Base-by-base conservation (phyloP, 2,888 invertebrate genomes). In the Apocheima hispidaria region DNA sequence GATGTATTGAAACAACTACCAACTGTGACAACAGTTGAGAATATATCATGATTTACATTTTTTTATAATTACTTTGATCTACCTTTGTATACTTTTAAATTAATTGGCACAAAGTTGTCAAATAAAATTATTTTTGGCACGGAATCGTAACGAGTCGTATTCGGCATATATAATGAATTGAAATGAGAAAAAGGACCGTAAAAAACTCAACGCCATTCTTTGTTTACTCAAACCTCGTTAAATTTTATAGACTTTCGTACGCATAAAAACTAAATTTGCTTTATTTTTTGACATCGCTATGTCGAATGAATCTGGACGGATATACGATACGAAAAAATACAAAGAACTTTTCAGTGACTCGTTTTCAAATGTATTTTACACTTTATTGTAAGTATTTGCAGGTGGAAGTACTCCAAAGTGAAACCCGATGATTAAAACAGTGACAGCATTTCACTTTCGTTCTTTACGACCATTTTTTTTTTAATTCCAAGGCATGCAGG, bases 181-280 rank as follows among this genome's bases (percentile, higher is more conserved):
- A 52, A 62, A 59, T 46, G 48, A 56, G 55, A 62, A 63, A 63
- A 52, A n/a, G n/a, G 51, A 40, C 41, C 53, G 53, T 64, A 58
- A 65, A 64, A 60, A 63, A n/a, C 59, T 44, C 53, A 56, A 55
- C 56, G 35, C 41, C 38, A 60, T 66, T 67, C 60, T 64, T 67
- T 69, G 67, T 69, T 69, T 67, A 63, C 66, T 43, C 50, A 56
- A 60, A 52, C 28, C 53, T 71, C 76, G 63, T 77, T 66, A 72
- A 63, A 66, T 55, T 78, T 80, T 74, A 74, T 73, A 73, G 67
- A 72, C 69, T 73, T 78, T 70, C 69, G 55, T 69, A 63, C 35
- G 59, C 63, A 63, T 68, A 65, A 69, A 73, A 73, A 64, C 66
- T 58, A 61, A 69, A 59, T 65, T 51, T 68, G 60, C 60, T 69